Evolutionary conservation across 2,113 vertebrate species (phyloP).

Genomic region (Antennarius striatus): DNA sequence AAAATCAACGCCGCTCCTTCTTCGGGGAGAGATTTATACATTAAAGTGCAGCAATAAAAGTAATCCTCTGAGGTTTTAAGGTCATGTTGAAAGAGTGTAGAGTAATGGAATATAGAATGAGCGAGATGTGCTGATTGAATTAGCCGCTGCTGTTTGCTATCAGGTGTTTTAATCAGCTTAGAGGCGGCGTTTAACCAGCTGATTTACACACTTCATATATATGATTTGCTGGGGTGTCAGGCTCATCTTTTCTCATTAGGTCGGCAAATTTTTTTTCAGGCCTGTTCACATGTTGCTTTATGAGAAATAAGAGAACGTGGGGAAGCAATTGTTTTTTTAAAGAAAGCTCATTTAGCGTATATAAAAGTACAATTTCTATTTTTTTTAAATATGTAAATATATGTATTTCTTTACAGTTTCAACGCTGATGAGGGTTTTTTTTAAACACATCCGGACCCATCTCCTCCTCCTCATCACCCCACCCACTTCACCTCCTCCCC

Average conservation of each 20-base stretch:
- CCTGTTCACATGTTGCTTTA: not conserved
- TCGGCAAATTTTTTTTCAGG: constrained; percentile 6
- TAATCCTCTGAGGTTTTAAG: constrained; percentile 48
- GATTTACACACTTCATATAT: constrained; percentile 48
- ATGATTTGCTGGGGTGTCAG: constrained; percentile 33
- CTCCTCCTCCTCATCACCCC: not conserved
- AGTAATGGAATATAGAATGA: constrained; percentile 65
- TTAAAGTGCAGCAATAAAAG: constrained; percentile 64
- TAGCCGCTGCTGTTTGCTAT: constrained; percentile 42
- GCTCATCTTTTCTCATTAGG: constrained; percentile 50
- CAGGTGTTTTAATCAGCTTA: constrained; percentile 61
- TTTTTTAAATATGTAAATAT: constrained; percentile 10
- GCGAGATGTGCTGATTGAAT: constrained; percentile 57
- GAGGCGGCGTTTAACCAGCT: constrained; percentile 20
- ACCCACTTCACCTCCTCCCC: not conserved
- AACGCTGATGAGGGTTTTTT: too few relatives aligned
- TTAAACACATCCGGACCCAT: constrained; percentile 3
- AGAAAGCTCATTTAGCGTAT: constrained; percentile 23
- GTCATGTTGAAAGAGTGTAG: constrained; percentile 60
- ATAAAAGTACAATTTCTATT: constrained; percentile 3
- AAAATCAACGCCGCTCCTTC: constrained; percentile 46
- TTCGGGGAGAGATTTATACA: constrained; percentile 59
- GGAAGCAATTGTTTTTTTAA: constrained; percentile 22
- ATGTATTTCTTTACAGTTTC: constrained; percentile 9
- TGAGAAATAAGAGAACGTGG: constrained; percentile 15